Evolutionary conservation across 2,888 invertebrate species (phyloP), one percentile per base, ranked within the genome.

Genomic region (Polietes domitor): DNA sequence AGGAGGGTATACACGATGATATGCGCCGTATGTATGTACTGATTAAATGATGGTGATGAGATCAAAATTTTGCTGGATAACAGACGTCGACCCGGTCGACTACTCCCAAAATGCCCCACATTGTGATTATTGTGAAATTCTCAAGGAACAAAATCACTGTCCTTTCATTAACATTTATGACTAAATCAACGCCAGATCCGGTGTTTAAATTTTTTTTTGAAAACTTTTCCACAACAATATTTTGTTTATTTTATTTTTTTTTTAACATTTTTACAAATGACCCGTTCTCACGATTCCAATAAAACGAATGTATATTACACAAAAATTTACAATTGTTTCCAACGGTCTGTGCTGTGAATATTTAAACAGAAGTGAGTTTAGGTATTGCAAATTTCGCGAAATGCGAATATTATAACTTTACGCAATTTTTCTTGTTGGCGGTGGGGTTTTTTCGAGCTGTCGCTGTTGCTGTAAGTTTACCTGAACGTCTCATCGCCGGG

Each of bases 261-360:
- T 32, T 4, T 26, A 12, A 28, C 63, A 73, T 41, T 65, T 28
- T 2, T 15, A 47, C 37, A 15, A n/a, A n/a, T 47, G 1, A n/a
- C 61, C 53, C 63, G 37, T 80, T 80, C 77, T 77, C 80, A 83
- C 80, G 80, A 75, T 75, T 80, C 41, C 50, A 55, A 71, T 77
- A 65, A 83, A 83, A 80, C n/a, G 19, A 47, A 32, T 2, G 50
- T 68, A 58, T 77, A 77, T 68, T 75, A 83, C 68, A 73, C 47
- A 43, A 77, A 77, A 71, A 71, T 21, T 1, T 21, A 24, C 68
- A 43, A 41, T 65, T 68, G 55, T 28, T 83, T 76, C 72, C 21
- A 50, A 26, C 1, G 50, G 68, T 53, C 71, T 83, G 83, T 80
- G 80, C 17, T 58, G n/a, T 80, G 83, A 80, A 83, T 83, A 58